phyloP scores from a whole-genome alignment of 2,113 vertebrate species.

The Seriola dumerili region DNA sequence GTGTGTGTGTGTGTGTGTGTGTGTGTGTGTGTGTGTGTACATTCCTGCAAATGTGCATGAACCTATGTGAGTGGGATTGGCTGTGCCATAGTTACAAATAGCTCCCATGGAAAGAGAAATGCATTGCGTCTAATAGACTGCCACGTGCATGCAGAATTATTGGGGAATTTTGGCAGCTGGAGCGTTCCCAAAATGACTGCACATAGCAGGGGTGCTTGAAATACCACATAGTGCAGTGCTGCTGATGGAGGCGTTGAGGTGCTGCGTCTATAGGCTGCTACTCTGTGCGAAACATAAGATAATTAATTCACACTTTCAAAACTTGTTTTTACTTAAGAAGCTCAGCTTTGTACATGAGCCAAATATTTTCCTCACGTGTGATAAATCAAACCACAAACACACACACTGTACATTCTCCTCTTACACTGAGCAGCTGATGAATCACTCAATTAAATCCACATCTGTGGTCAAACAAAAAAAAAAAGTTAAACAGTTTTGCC shows the following conservation, averaged over 20 bases:
- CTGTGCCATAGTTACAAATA: conserved; percentile 39
- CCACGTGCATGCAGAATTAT: conserved; percentile 38
- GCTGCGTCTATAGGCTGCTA: conserved; percentile 9
- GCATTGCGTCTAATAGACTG: conserved; percentile 18
- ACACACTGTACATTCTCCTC: not conserved
- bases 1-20: not conserved
- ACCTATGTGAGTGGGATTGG: conserved; percentile 2
- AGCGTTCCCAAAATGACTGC: conserved; percentile 58
- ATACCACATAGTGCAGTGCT: conserved; percentile 60
- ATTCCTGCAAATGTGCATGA: too few species aligned
- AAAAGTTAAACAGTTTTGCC: conserved; percentile 4
- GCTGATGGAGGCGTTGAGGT: conserved; percentile 19
- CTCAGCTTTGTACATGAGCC: not conserved
- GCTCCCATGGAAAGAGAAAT: conserved; percentile 28
- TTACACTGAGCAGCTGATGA: not conserved
- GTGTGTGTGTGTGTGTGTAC: not conserved
- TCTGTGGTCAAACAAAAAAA: not conserved
- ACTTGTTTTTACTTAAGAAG: not conserved
- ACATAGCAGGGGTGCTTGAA: conserved; percentile 68
- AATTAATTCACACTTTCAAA: not conserved
- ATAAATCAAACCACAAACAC: conserved; percentile 15
- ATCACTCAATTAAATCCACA: conserved; percentile 21
- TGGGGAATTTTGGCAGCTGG: conserved; percentile 66
- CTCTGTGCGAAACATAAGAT: not conserved
- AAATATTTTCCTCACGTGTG: not conserved